phyloP scores from a whole-genome alignment of 2,888 invertebrate genomes.

The Ophraella communa region DNA sequence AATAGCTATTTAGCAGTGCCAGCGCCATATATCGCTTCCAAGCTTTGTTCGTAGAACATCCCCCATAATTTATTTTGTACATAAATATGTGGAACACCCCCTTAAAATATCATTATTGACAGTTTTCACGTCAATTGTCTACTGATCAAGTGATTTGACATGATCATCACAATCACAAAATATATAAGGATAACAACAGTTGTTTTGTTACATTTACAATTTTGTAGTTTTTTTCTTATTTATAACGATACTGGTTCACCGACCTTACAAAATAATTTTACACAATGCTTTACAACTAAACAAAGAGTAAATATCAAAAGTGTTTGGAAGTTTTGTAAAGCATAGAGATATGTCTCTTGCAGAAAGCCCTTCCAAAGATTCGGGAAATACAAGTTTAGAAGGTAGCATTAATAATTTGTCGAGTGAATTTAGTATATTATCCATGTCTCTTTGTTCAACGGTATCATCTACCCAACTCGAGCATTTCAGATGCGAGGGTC shows the following conservation, averaged over 20 bases:
- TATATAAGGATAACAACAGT: neutral
- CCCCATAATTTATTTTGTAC: too few species aligned
- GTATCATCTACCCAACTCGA: conserved; percentile 71
- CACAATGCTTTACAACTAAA: neutral
- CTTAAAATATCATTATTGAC: too few species aligned
- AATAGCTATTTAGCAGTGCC: too few species aligned
- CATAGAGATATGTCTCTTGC: conserved; percentile 26
- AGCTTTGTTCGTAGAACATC: too few species aligned
- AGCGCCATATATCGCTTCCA: too few species aligned
- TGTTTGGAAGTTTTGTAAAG: neutral
- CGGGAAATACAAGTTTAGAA: conserved; percentile 46
- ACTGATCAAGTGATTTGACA: neutral
- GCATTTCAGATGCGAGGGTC: conserved; percentile 76
- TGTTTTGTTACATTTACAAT: neutral
- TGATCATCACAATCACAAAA: neutral
- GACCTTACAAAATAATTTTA: neutral
- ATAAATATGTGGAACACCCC: too few species aligned
- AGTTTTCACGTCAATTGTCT: too few species aligned
- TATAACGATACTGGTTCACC: neutral
- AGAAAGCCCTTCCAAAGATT: conserved; percentile 56
- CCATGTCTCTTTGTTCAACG: conserved; percentile 56
- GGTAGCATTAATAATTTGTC: conserved; percentile 64
- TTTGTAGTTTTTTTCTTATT: neutral
- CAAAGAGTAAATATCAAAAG: neutral
- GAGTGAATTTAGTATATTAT: conserved; percentile 71